phyloP scores from a whole-genome alignment of 2,797 vertebrate species.

The Urophycis tenuis region DNA sequence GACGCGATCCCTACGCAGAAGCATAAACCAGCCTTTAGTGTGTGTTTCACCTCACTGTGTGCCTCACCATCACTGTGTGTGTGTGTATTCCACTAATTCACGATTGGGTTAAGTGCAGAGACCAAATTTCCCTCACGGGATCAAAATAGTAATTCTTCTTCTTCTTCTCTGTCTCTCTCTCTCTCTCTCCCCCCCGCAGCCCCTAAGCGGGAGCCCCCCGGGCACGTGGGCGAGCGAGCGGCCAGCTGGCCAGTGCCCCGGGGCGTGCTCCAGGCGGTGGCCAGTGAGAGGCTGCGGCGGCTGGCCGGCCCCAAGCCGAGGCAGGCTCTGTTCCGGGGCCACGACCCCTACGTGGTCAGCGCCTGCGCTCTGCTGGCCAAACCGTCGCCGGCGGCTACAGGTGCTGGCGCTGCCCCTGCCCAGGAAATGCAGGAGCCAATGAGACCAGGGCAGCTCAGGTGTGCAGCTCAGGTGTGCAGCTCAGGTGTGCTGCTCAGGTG shows the following conservation, averaged over 20 bases:
- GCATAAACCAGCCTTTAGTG: too few relatives aligned
- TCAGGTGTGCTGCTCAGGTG: too few relatives aligned
- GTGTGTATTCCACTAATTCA: too few relatives aligned
- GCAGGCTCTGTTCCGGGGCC: slow-evolving; percentile 48
- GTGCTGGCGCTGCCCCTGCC: slow-evolving; percentile 64
- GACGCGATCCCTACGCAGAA: too few relatives aligned
- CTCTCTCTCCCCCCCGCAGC: slow-evolving; percentile 34
- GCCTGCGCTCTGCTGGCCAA: slow-evolving; percentile 45
- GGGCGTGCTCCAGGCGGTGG: slow-evolving; percentile 31
- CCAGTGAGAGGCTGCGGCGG: slow-evolving; percentile 53
- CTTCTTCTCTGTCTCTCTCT: not conserved
- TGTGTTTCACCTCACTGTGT: too few relatives aligned
- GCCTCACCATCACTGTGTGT: too few relatives aligned
- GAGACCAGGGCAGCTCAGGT: too few relatives aligned
- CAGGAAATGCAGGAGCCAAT: slow-evolving; percentile 56
- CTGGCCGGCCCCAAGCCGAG: slow-evolving; percentile 61
- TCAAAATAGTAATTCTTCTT: too few relatives aligned
- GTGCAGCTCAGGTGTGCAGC: too few relatives aligned
- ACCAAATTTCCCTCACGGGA: too few relatives aligned
- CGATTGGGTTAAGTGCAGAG: too few relatives aligned
- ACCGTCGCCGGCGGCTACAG: slow-evolving; percentile 53
- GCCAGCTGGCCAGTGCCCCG: slow-evolving; percentile 46
- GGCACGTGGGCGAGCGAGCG: slow-evolving; percentile 41
- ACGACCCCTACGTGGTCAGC: slow-evolving; percentile 54
- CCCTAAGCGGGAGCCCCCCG: slow-evolving; percentile 59